Percentiles rank a stretch among this genome's conserved stretches.
These are phyloP conservation scores for Illadopsis cleaveri DNA, from an alignment of 2,113 vertebrate species.

Conservation along the genomic window DNA sequence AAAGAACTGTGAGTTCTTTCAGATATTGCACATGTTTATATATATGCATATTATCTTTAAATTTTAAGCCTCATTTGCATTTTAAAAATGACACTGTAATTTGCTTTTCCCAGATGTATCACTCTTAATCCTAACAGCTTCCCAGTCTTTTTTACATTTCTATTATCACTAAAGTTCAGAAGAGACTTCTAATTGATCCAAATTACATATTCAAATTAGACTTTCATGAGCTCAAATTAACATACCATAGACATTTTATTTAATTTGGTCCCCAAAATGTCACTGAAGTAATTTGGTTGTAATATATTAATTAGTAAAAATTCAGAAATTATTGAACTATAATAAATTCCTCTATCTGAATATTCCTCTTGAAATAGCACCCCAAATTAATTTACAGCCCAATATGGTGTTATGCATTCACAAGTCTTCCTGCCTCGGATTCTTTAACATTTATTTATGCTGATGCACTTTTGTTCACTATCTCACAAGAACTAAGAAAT, in stretches of 20 bases:
- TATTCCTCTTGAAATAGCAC: background rate
- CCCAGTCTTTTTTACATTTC: constrained; percentile 58
- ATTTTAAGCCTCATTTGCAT: constrained; percentile 68
- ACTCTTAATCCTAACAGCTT: constrained; percentile 71
- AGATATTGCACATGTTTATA: constrained; percentile 46
- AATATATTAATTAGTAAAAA: constrained; percentile 70
- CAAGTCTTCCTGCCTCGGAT: background rate
- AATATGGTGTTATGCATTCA: background rate
- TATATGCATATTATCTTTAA: constrained; percentile 63
- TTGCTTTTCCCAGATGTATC: constrained; percentile 62
- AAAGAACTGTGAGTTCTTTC: constrained; percentile 10
- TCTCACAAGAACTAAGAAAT: background rate
- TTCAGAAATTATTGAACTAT: constrained; percentile 49
- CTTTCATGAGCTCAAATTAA: constrained; percentile 72
- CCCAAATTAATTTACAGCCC: background rate
- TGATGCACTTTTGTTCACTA: background rate
- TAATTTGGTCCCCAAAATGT: constrained; percentile 61
- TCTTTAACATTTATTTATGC: background rate
- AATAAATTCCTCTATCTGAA: constrained; percentile 51
- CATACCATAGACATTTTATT: constrained; percentile 67
- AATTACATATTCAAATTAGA: constrained; percentile 75
- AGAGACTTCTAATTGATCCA: constrained; percentile 72
- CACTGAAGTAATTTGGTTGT: constrained; percentile 65
- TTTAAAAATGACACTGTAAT: constrained; percentile 51
- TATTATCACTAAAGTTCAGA: constrained; percentile 74